A percentile compares a stretch with the other conserved stretches of the same genome.
phyloP scores from a whole-genome alignment of 2,797 vertebrate genomes.

The Ptychobarbus kaznakovi region DNA sequence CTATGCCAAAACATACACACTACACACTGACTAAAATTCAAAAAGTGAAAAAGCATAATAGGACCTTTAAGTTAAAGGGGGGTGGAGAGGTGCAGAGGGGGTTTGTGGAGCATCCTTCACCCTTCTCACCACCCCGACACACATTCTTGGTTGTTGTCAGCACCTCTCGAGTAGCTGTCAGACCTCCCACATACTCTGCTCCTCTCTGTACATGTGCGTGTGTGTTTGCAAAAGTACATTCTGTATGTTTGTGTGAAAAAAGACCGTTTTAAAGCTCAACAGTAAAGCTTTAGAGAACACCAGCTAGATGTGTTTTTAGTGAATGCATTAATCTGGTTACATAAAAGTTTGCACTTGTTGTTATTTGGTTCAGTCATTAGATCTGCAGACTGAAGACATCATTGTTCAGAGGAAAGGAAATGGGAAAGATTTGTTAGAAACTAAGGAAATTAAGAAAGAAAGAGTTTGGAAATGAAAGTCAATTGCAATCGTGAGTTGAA shows the following conservation, averaged over 20 bases:
- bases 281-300: neutral
- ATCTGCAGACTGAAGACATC: neutral
- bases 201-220: slow-evolving; percentile 25
- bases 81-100: neutral
- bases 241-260: slow-evolving; percentile 1
- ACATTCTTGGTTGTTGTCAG: slow-evolving; percentile 36
- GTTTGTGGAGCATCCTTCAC: slow-evolving; percentile 10
- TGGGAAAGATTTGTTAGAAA: neutral
- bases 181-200: slow-evolving; percentile 51
- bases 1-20: too few relatives aligned
- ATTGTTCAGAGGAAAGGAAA: neutral
- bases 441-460: neutral
- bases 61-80: neutral
- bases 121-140: slow-evolving; percentile 29
- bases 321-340: neutral
- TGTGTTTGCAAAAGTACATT: slow-evolving; percentile 26
- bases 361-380: neutral
- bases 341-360: neutral
- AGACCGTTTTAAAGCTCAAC: neutral
- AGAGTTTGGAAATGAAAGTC: neutral
- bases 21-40: too few relatives aligned
- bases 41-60: too few relatives aligned
- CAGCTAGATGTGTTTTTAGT: slow-evolving; percentile 11
- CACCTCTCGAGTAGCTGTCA: slow-evolving; percentile 34
- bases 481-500: neutral